Evolutionary conservation across 2,888 invertebrate genomes (phyloP).

Genomic region (Meloe dianella): DNA sequence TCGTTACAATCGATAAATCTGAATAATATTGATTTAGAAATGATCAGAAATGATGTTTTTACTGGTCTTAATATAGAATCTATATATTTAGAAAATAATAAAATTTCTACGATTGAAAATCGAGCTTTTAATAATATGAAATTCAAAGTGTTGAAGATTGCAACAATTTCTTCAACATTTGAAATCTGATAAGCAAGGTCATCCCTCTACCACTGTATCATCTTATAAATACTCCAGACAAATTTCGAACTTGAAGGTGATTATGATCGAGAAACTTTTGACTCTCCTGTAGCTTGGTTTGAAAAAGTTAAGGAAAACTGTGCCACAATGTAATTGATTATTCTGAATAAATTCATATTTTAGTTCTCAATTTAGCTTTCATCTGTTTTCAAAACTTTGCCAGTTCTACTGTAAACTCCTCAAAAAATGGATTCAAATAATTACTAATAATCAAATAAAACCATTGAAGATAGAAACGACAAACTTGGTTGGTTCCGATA

Average conservation of each 20-base stretch:
- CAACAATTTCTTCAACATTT: too few relatives aligned
- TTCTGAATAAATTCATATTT: too few relatives aligned
- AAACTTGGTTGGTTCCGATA: too few relatives aligned
- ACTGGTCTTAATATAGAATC: slow-evolving; percentile 34
- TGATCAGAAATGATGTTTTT: slow-evolving; percentile 38
- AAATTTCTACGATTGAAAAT: slow-evolving; percentile 36
- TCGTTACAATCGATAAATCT: slow-evolving; percentile 36
- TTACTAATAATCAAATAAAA: too few relatives aligned
- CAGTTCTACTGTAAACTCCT: too few relatives aligned
- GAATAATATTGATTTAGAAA: slow-evolving; percentile 38
- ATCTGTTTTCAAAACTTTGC: too few relatives aligned
- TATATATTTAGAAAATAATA: slow-evolving; percentile 39
- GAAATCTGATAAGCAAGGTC: too few relatives aligned
- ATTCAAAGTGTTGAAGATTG: not conserved
- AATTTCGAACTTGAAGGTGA: not conserved
- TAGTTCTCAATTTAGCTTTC: too few relatives aligned
- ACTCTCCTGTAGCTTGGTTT: not conserved
- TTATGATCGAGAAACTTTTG: not conserved
- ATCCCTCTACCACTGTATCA: too few relatives aligned
- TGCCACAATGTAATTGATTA: not conserved
- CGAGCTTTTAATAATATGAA: slow-evolving; percentile 43
- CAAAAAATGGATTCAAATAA: too few relatives aligned
- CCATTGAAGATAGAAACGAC: too few relatives aligned
- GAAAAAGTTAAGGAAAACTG: not conserved
- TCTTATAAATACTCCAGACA: too few relatives aligned